Evolutionary conservation across 2,888 invertebrate species (phyloP), one percentile per base, ranked within the genome.

Genomic region (Eilema sororculum): DNA sequence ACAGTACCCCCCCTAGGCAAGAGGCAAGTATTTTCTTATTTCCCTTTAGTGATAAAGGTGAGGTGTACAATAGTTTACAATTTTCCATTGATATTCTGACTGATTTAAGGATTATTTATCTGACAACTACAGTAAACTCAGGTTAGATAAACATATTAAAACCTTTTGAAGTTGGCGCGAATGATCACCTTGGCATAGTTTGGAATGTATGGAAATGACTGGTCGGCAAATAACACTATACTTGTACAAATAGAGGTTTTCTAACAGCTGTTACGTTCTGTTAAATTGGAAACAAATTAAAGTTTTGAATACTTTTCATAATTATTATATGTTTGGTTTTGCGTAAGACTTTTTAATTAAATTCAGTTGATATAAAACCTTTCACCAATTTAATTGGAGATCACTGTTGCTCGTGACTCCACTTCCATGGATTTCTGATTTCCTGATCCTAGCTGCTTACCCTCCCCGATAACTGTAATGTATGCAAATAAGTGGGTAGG

Each of bases 161-260:
- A 62, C 73, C 73, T 76, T 71, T 62, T 22, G 5, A 73, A 72
- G 33, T 67, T 57, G 13, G 22, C 9, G 30, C 58, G n/a, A 60
- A 22, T 13, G 67, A 33, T 76, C 60, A 73, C 79, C 79, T 79
- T 79, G 79, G 61, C 79, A 71, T 66, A 64, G 72, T 71, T 79
- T 61, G 68, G 78, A 72, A 73, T 72, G 69, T 72, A 74, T 78
- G 63, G 70, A 76, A 78, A 61, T 68, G 63, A 71, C 79, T 73
- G 56, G 58, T 30, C 30, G 66, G 33, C 79, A 72, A 72, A 79
- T 67, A 73, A 30, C 61, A 62, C 24, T 59, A 66, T n/a, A n/a
- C 67, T 60, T 46, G n/a, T 52, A n/a, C 9, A 52, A 52, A 74
- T 74, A 60, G n/a, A 2, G 1, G 60, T 30, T 74, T 78, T 71